phyloP scores from a whole-genome alignment of 2,113 vertebrate species.

The Euleptes europaea region DNA sequence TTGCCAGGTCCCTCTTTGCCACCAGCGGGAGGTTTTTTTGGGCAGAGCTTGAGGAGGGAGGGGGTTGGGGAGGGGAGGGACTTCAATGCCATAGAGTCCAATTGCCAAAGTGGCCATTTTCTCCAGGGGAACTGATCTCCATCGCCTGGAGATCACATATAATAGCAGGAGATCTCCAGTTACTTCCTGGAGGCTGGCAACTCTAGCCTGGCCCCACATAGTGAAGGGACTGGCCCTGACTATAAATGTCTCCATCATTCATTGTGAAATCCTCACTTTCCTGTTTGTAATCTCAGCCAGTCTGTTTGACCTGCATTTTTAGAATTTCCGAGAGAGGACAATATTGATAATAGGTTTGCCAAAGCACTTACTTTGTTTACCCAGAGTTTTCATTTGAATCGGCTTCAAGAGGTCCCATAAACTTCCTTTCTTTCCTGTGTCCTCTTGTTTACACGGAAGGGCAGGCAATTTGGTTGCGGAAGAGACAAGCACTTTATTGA shows the following conservation, averaged over 20 bases:
- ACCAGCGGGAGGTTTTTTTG: no score
- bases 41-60: no score
- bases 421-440: conserved; percentile 11
- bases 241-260: not conserved
- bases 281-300: conserved; percentile 23
- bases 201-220: no score
- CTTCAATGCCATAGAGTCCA: no score
- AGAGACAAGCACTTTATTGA: conserved; percentile 19
- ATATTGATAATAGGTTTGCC: conserved; percentile 20
- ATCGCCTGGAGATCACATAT: no score
- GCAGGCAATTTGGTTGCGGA: conserved; percentile 2
- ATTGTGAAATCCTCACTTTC: not conserved
- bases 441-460: conserved; percentile 26
- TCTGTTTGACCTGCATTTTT: conserved; percentile 37
- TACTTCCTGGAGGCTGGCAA: no score
- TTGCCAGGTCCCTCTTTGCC: no score
- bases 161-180: no score
- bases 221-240: no score
- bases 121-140: no score
- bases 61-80: no score
- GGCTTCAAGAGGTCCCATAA: conserved; percentile 39
- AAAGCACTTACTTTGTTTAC: conserved; percentile 42
- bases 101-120: no score
- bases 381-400: conserved; percentile 33
- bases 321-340: not conserved